These are phyloP conservation scores for Drosophila malerkotliana DNA, from an alignment of 1,140 invertebrate genomes.

Conservation along the genomic window DNA sequence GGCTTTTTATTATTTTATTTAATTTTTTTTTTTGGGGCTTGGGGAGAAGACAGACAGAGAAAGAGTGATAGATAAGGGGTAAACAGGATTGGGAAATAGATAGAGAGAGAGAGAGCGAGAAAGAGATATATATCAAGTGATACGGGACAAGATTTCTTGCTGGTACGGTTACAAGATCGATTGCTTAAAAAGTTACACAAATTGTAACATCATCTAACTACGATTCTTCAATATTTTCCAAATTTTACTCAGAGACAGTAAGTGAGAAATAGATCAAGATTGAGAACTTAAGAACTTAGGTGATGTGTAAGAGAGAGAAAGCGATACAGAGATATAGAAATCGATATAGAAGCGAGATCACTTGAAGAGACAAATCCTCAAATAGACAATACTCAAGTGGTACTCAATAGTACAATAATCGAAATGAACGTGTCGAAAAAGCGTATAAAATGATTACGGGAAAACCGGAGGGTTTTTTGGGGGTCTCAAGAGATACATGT, in stretches of 20 bases:
- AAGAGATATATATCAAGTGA: slow-evolving; percentile 31
- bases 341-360: slow-evolving; percentile 14
- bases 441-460: slow-evolving; percentile 22
- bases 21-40: slow-evolving; percentile 1
- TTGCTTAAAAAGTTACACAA: slow-evolving; percentile 53
- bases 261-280: slow-evolving; percentile 40
- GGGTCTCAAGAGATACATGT: slow-evolving; percentile 39
- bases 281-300: slow-evolving; percentile 23
- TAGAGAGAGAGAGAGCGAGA: slow-evolving; percentile 16
- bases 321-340: slow-evolving; percentile 6
- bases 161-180: slow-evolving; percentile 46
- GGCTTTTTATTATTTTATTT: slow-evolving; percentile 1
- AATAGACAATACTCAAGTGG: slow-evolving; percentile 47
- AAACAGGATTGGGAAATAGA: slow-evolving; percentile 13
- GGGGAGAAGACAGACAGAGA: slow-evolving; percentile 7
- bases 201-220: slow-evolving; percentile 49
- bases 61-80: not conserved
- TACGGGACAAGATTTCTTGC: slow-evolving; percentile 39
- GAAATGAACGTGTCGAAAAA: slow-evolving; percentile 39
- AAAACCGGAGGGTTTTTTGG: slow-evolving; percentile 4
- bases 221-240: slow-evolving; percentile 43
- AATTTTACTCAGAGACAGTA: slow-evolving; percentile 49
- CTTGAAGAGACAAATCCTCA: slow-evolving; percentile 46
- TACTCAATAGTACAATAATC: slow-evolving; percentile 31
- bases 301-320: slow-evolving; percentile 22